Conservation (phyloP, 1,140 invertebrate species). For the Orussus abietinus region DNA sequence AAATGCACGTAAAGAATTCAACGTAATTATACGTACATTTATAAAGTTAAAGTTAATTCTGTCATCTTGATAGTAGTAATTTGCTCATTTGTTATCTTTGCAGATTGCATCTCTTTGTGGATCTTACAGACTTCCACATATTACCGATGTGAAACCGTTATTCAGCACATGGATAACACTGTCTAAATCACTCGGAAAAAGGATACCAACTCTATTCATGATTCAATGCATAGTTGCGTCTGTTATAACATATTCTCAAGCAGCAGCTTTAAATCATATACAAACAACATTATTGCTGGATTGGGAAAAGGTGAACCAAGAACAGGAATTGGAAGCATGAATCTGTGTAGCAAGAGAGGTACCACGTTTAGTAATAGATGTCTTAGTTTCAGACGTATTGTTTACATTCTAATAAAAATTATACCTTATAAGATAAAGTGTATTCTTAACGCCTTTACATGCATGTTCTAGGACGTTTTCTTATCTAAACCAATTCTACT, state of each 20-base stretch:
- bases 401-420: neutral
- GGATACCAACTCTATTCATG: slow-evolving; percentile 25
- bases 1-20: slow-evolving; percentile 15
- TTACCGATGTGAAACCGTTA: slow-evolving; percentile 39
- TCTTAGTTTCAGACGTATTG: neutral
- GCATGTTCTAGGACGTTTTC: no score
- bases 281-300: neutral
- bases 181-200: slow-evolving; percentile 32
- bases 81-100: no score
- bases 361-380: no score
- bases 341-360: no score
- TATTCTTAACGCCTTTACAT: no score
- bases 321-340: no score
- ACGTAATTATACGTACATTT: no score
- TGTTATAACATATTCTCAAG: slow-evolving; percentile 46
- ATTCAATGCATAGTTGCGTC: slow-evolving; percentile 34
- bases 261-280: neutral
- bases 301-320: no score
- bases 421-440: no score
- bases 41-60: no score
- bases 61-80: no score
- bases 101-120: slow-evolving; percentile 49
- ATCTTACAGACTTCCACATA: slow-evolving; percentile 47
- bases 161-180: slow-evolving; percentile 38
- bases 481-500: no score